Base-by-base conservation (phyloP, 2,797 vertebrate genomes). In the Sebastes vulpes region DNA sequence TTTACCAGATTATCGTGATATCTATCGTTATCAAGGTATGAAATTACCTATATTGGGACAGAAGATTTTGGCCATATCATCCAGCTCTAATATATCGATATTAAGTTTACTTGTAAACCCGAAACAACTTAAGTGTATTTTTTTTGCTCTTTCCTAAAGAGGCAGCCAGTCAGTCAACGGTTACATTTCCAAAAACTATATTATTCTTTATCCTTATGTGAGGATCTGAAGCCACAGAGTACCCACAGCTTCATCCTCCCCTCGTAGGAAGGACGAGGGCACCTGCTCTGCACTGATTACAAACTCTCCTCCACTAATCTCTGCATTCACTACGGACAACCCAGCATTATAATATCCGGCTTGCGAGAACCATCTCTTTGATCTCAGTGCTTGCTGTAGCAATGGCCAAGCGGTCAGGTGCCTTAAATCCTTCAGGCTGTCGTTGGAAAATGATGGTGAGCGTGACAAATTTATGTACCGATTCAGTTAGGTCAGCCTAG, bases 401-500 rank as follows among this genome's bases (percentile, higher is more conserved):
- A 72, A 38, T 65, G 38, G 4, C 64, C 26, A 72, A 56, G 69
- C 50, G 50, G 53, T 54, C 48, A 18, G 54, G 69, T 59, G 61
- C 65, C 29, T 64, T 84, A 85, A 83, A 85, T 80, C 72, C 56
- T 83, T 73, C 21, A 42, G 58, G 64, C 48, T 69, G 10, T 10
- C 63, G 46, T 20, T 60, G 18, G 38, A 76, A 86, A 89, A 81
- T 60, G 64, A 75, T 76, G 48, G 23, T 16, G 25, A 79, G 25
- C 4, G 4, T 56, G 63, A 85, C 67, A 81, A 77, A 90, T 86
- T 56, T 79, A 78, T 84, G 56, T 29, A 59, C n/a, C 46, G 63
- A 79, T 84, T 82, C 63, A 73, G 68, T 57, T 74, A 63, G 75
- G 74, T 79, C 74, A 77, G 57, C 65, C 48, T 72, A 67, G 72